Base-by-base conservation (phyloP, 2,888 invertebrate species). In the Eupeodes luniger region DNA sequence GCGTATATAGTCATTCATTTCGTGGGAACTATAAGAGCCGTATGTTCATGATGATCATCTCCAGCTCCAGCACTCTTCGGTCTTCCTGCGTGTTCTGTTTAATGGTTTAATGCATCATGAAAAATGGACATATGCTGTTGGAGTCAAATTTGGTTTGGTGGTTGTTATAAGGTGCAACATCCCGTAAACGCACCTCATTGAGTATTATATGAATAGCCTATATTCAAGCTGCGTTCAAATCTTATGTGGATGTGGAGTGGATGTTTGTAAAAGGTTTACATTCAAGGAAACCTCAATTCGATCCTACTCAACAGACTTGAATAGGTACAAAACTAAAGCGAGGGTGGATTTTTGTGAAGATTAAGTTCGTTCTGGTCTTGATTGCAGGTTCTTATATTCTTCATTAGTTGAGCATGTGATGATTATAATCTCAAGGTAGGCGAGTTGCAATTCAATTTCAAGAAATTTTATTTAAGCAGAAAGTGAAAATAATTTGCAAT, bases 401-500 rank as follows among this genome's bases (percentile, higher is more conserved):
- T 47, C 40, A 27, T 11, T n/a, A 16, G 5, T 1, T 4, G 40
- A 7, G 40, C 40, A 40, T 27, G 40, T 40, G 1, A 14, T n/a
- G 66, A 75, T 69, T 5, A 49, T 12, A 61, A 70, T 77, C 69
- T 70, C 47, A 12, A 55, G 57, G 19, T 14, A 49, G n/a, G 7
- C 34, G 27, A n/a, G 19, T 7, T 4, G 5, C 16, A 12, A 59
- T 11, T 59, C 14, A 16, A 64, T 3, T 19, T 3, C 19, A 64
- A 44, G 11, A 16, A 44, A 12, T 55, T 3, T 40, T 40, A 7
- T 55, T 59, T 4, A 49, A 14, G 27, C 19, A 36, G 40, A 67
- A 70, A 81, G 62, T 64, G 81, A 77, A 76, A 81, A 81, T 49
- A 81, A 81, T 81, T 81, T 66, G 85, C 81, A 81, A 85, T 81